phyloP scores from a whole-genome alignment of 2,888 invertebrate species.

The Dromius quadrimaculatus region DNA sequence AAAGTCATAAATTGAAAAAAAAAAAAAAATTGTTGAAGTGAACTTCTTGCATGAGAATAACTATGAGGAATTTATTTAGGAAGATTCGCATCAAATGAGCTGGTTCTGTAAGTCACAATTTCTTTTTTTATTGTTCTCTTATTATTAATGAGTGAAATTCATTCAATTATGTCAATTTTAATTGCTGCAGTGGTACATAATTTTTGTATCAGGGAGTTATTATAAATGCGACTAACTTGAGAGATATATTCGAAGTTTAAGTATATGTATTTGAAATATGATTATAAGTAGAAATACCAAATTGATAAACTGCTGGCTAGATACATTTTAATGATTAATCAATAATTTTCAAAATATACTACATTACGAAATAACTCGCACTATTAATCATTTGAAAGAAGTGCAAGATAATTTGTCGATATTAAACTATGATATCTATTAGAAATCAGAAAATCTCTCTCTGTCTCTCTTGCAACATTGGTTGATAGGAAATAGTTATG shows the following conservation, averaged over 20 bases:
- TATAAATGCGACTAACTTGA: constrained; percentile 22
- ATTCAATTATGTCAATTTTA: constrained; percentile 21
- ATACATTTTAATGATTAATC: constrained; percentile 27
- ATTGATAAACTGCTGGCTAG: constrained; percentile 19
- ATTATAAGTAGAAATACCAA: constrained; percentile 13
- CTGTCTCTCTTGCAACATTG: background rate
- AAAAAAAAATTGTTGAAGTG: no score
- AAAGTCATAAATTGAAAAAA: no score
- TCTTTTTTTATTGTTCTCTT: no score
- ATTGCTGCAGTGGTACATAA: constrained; percentile 40
- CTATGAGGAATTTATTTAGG: no score
- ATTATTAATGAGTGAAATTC: no score
- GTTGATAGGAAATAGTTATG: constrained; percentile 28
- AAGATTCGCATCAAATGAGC: no score
- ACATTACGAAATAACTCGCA: constrained; percentile 1
- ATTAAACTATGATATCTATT: background rate
- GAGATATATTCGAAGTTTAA: constrained; percentile 32
- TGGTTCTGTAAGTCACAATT: no score
- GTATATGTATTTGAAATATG: constrained; percentile 8
- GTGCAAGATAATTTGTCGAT: background rate
- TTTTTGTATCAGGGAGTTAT: constrained; percentile 42
- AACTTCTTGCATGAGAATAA: no score
- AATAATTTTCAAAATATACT: constrained; percentile 28
- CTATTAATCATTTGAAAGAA: constrained; percentile 22
- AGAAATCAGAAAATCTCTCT: constrained; percentile 22